Percentiles rank a stretch among this genome's conserved stretches.
Evolutionary conservation across 1,140 invertebrate species (phyloP).

Genomic region (Hermatobates lingyangjiaoensis): DNA sequence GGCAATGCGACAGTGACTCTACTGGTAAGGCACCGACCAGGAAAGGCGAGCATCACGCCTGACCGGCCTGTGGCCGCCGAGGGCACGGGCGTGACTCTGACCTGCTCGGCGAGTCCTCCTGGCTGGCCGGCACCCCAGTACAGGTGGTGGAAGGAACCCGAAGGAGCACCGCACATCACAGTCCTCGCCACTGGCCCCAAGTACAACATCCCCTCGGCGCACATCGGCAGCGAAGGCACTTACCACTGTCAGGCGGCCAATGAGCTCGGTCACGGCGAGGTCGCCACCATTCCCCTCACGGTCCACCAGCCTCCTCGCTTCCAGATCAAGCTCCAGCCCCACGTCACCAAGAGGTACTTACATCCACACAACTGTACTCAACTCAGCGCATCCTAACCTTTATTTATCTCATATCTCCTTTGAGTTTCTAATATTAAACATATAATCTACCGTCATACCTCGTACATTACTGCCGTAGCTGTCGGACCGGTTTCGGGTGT

Average conservation of each 20-base stretch:
- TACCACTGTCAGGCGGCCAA: conserved; percentile 80
- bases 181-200: conserved; percentile 53
- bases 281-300: conserved; percentile 59
- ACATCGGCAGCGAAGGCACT: conserved; percentile 63
- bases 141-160: conserved; percentile 67
- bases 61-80: conserved; percentile 67
- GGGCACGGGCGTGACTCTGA: conserved; percentile 57
- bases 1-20: conserved; percentile 58
- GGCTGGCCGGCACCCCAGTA: conserved; percentile 77
- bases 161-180: conserved; percentile 31
- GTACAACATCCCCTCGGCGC: conserved; percentile 66
- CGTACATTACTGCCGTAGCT: no score
- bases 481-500: no score
- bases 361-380: no score
- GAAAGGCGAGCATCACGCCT: conserved; percentile 60
- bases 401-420: no score
- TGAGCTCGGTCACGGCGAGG: conserved; percentile 64
- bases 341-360: conserved; percentile 51
- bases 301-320: conserved; percentile 75
- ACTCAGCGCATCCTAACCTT: no score
- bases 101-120: conserved; percentile 65
- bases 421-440: no score
- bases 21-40: conserved; percentile 71
- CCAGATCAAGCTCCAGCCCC: conserved; percentile 59
- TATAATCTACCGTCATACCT: no score